These are phyloP conservation scores for Crotophaga sulcirostris DNA, from an alignment of 2,113 vertebrate species.

Conservation along the genomic window DNA sequence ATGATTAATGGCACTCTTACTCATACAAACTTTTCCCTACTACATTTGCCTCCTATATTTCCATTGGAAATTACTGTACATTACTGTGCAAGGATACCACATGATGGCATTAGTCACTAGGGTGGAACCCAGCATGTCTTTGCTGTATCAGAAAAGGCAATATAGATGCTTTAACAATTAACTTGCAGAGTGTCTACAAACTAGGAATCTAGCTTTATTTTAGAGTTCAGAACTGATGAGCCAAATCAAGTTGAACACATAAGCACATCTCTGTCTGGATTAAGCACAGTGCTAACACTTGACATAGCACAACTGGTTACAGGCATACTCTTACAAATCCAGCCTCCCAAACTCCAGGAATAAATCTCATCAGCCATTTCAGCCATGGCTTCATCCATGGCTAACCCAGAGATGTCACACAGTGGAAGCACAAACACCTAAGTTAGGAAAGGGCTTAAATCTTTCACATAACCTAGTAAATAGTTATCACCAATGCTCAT, in stretches of 20 bases:
- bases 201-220: neutral
- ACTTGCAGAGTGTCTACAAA: neutral
- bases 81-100: neutral
- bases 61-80: neutral
- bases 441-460: neutral
- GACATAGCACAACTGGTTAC: neutral
- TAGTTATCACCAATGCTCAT: neutral
- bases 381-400: neutral
- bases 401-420: neutral
- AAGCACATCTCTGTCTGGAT: neutral
- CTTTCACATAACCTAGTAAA: neutral
- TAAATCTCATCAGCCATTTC: neutral
- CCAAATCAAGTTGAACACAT: neutral
- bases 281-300: neutral
- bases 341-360: neutral
- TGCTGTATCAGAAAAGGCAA: neutral
- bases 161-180: neutral
- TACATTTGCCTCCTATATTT: neutral
- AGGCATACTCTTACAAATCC: neutral
- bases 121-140: neutral
- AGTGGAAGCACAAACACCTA: neutral
- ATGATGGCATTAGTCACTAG: neutral
- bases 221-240: neutral
- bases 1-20: neutral
- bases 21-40: neutral